Base-by-base conservation (phyloP, 2,113 vertebrate genomes). In the Hemibagrus wyckioides region DNA sequence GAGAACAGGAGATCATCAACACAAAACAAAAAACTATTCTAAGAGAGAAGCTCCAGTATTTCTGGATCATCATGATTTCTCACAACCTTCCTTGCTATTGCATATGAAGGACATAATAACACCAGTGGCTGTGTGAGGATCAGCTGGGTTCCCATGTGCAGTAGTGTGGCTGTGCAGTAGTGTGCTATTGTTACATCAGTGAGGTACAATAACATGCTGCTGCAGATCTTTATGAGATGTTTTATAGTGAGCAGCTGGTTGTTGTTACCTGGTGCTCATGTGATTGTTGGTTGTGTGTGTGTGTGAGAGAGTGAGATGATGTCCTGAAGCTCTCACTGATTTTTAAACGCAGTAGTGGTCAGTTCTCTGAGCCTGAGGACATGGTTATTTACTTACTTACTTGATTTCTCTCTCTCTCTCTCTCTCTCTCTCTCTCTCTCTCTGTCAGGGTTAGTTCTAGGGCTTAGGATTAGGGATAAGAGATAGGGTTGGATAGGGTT, bases 281-380 rank as follows among this genome's bases (percentile, higher is more conserved):
- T 77, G 44, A 41, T 75, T 75, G 36, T 75, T 75, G 23, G 3
- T 73, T 48, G 25, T 76, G 73, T 76, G 41, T 76, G 41, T 48
- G 73, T n/a, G 25, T 52, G 44, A 52, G 44, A 52, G 75, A 52
- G 75, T 77, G 28, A 9, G 41, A 25, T 76, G 71, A 44, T 13
- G 21, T 39, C 44, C 44, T 77, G 9, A 50, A 77, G 75, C 75
- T 9, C 48, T 52, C 48, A 54, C 75, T 79, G 48, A 28, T 79
- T 52, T 19, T 15, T 52, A 52, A 79, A 79, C 52, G 75, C n/a
- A 52, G 48, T 79, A 52, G 73, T n/a, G 73, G 75, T 79, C 75
- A 79, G 28, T 52, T 30, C 48, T 52, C 48, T 65, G 39, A 83
- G 59, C 61, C 59, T 19, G 56, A 82, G 39, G 21, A 63, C 57